A percentile compares a stretch with the other conserved stretches of the same genome.
Evolutionary conservation across 1,140 invertebrate genomes (phyloP).

Genomic region (Parapsyche elsis): DNA sequence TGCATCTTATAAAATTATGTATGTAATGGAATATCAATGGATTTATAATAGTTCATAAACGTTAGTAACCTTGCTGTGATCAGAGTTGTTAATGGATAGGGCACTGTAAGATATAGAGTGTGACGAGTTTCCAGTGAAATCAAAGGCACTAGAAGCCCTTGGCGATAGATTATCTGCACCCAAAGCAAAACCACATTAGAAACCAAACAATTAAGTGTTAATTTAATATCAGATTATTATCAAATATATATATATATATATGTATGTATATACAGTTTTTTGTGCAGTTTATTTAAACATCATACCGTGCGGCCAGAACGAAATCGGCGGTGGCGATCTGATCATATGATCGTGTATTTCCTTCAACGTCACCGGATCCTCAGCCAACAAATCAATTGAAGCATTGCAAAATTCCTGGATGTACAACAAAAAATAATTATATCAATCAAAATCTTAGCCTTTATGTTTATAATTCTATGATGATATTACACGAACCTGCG

Average conservation of each 20-base stretch:
- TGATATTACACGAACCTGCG: conserved; percentile 66
- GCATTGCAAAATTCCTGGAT: conserved; percentile 74
- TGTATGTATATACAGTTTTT: background rate
- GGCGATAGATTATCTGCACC: conserved; percentile 61
- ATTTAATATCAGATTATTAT: background rate
- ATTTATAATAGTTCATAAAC: background rate
- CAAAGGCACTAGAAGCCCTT: conserved; percentile 64
- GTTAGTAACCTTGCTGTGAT: conserved; percentile 66
- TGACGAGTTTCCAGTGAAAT: conserved; percentile 63
- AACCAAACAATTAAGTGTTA: background rate
- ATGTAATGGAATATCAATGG: background rate
- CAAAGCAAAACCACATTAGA: conserved; percentile 44
- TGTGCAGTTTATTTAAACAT: background rate
- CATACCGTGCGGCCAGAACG: conserved; percentile 72
- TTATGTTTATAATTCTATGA: background rate
- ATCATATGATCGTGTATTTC: conserved; percentile 87
- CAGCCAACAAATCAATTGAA: conserved; percentile 69
- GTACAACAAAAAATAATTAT: background rate
- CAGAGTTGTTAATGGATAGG: conserved; percentile 64
- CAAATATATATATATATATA: background rate
- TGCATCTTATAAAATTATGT: too few species aligned
- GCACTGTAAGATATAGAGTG: conserved; percentile 62
- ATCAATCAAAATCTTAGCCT: conserved; percentile 6
- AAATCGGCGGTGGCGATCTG: conserved; percentile 80
- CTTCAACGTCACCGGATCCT: conserved; percentile 78